Conservation (phyloP, 2,797 vertebrate genomes). For the Sarcophilus harrisii region DNA sequence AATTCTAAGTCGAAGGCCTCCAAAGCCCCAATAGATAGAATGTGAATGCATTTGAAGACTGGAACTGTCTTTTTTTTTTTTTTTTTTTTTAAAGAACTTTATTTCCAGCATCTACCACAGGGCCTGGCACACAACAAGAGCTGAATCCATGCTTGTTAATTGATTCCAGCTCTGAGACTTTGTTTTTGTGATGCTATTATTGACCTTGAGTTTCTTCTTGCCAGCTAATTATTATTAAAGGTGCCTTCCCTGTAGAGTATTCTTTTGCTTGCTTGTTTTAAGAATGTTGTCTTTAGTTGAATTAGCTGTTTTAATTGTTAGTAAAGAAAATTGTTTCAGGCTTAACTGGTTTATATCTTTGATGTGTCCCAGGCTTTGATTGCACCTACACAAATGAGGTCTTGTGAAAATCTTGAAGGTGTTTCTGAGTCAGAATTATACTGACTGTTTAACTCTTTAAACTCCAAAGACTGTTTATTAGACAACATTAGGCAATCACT, state of each 20-base stretch:
- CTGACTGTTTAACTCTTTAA: neutral
- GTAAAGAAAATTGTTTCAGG: slow-evolving; percentile 2
- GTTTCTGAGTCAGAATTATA: neutral
- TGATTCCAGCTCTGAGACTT: neutral
- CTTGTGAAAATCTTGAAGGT: neutral
- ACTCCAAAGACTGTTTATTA: neutral
- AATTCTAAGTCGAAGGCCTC: neutral
- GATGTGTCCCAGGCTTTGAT: neutral
- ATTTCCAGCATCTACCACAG: neutral
- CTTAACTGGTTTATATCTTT: neutral
- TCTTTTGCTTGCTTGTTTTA: neutral
- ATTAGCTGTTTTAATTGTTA: neutral
- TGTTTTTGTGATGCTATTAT: neutral
- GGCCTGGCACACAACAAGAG: neutral
- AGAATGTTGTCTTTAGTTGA: neutral
- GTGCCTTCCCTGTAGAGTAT: neutral
- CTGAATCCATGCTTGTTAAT: neutral
- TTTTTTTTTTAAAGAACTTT: neutral
- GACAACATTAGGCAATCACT: neutral
- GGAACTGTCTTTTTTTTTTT: neutral
- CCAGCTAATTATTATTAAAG: neutral
- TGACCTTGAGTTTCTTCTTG: neutral
- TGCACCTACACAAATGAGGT: neutral
- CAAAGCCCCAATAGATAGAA: neutral
- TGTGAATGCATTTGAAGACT: neutral